These are phyloP conservation scores for Diarsia dahlii DNA, from an alignment of 2,888 invertebrate genomes.

Conservation along the genomic window DNA sequence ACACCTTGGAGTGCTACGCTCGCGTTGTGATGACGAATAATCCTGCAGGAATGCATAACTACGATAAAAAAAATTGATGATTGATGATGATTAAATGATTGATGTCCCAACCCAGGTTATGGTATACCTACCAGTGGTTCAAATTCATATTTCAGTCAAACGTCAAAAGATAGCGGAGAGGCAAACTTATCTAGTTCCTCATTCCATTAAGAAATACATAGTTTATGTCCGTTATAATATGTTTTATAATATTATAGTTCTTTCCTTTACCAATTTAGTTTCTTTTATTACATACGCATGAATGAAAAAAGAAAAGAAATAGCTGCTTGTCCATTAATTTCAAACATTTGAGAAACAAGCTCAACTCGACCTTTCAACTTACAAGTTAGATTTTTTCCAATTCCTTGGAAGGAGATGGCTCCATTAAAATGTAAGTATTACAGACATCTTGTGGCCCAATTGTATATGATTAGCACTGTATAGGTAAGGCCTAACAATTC, in stretches of 20 bases:
- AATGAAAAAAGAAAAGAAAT: not conserved
- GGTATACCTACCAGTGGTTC: not conserved
- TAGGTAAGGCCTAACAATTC: conserved; percentile 32
- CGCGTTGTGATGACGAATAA: not conserved
- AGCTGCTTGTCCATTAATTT: rapidly evolving
- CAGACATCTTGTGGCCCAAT: conserved; percentile 56
- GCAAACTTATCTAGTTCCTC: not conserved
- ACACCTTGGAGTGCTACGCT: not conserved
- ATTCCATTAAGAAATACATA: no score
- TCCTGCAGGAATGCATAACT: rapidly evolving
- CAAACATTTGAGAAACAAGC: not conserved
- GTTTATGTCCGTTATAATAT: no score
- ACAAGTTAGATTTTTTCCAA: conserved; percentile 30
- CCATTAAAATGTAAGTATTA: conserved; percentile 58
- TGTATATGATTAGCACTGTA: conserved; percentile 63
- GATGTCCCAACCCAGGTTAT: not conserved
- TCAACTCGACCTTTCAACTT: conserved; percentile 18
- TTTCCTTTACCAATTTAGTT: not conserved
- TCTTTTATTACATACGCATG: not conserved
- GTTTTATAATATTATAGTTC: not conserved
- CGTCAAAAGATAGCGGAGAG: not conserved
- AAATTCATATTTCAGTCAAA: no score
- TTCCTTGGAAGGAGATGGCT: conserved; percentile 53
- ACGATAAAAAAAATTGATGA: not conserved
- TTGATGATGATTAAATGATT: no score